phyloP scores from a whole-genome alignment of 2,113 vertebrate species.

The Colaptes auratus region DNA sequence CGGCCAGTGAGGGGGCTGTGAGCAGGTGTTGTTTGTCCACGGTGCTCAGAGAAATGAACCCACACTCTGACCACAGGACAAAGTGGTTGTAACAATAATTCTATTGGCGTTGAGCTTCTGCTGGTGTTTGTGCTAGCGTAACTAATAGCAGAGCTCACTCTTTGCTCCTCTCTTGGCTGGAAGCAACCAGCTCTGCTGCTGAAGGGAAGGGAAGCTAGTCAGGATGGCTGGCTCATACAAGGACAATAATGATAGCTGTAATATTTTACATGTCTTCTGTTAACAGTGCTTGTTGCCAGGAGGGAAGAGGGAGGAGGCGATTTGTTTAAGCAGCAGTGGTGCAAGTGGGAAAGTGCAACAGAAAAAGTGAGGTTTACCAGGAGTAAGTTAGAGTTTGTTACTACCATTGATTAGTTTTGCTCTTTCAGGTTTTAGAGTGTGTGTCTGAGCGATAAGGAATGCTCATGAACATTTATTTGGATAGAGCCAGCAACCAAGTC shows the following conservation, averaged over 20 bases:
- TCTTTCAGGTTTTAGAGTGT: background rate
- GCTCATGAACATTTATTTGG: background rate
- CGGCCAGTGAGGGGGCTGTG: background rate
- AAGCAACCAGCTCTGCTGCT: background rate
- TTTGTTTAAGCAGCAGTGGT: background rate
- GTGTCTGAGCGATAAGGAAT: slow-evolving; percentile 5
- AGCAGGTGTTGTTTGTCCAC: background rate
- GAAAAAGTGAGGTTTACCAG: background rate
- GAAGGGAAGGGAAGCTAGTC: background rate
- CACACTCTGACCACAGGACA: fast-evolving
- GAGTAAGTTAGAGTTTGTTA: background rate
- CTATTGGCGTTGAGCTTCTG: background rate
- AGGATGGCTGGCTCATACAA: background rate
- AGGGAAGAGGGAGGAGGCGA: background rate
- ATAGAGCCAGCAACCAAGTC: slow-evolving; percentile 1
- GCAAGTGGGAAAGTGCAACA: background rate
- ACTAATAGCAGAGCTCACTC: background rate
- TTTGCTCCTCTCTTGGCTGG: background rate
- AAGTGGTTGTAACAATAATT: background rate
- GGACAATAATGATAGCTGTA: background rate
- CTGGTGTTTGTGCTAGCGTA: background rate
- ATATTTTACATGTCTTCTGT: background rate
- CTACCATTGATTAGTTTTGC: slow-evolving; percentile 3
- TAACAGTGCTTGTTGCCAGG: background rate
- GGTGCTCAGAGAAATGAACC: background rate